phyloP scores from a whole-genome alignment of 2,888 invertebrate genomes.

The Apotomis capreana region DNA sequence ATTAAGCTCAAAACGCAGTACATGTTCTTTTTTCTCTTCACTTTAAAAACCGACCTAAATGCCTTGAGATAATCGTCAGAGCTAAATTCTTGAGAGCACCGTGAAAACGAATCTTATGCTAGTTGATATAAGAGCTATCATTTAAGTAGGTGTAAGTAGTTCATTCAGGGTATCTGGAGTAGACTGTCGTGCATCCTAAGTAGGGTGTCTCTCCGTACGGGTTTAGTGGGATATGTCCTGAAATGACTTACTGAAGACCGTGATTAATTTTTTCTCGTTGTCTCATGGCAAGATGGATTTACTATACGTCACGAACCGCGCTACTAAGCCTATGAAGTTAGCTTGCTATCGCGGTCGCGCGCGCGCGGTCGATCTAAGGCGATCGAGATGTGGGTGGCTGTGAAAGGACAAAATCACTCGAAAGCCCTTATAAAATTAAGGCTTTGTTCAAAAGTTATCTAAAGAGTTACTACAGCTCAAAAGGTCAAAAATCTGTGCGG shows the following conservation, averaged over 20 bases:
- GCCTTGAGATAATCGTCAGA: background rate
- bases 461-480: no score
- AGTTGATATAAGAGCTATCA: background rate
- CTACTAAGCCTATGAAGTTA: no score
- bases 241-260: background rate
- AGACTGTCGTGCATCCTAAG: conserved; percentile 17
- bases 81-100: background rate
- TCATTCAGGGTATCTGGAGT: conserved; percentile 18
- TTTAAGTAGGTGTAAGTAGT: conserved; percentile 19
- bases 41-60: conserved; percentile 16
- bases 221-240: conserved; percentile 7
- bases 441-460: no score
- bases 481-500: no score
- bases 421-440: no score
- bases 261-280: no score
- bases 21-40: background rate
- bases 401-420: no score
- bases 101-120: conserved; percentile 2
- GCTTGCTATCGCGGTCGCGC: no score
- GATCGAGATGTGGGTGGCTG: no score
- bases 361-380: no score
- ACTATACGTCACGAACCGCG: no score
- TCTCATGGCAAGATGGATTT: no score
- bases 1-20: conserved; percentile 3
- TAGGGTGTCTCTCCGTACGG: conserved; percentile 14